Conservation (phyloP, 2,113 vertebrate genomes). For the Oceanites oceanicus region DNA sequence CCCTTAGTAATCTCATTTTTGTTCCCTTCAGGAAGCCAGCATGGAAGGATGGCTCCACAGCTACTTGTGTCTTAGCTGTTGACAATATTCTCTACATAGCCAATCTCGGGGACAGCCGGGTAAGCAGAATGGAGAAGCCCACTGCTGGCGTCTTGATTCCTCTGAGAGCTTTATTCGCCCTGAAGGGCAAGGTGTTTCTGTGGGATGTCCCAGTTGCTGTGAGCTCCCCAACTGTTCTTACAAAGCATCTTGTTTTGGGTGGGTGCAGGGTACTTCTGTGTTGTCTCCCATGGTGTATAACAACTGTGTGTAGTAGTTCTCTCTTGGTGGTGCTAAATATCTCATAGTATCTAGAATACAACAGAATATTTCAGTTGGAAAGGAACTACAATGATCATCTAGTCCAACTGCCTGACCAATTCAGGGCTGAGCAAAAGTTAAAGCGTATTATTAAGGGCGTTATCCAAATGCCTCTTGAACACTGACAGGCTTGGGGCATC, state of each 20-base stretch:
- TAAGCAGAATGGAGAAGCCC: slow-evolving; percentile 51
- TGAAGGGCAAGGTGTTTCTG: background rate
- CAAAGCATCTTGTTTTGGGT: background rate
- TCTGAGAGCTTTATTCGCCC: background rate
- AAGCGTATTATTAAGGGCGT: background rate
- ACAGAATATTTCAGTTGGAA: background rate
- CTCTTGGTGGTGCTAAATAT: background rate
- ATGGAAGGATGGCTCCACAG: slow-evolving; percentile 97
- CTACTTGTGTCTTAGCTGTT: slow-evolving; percentile 89
- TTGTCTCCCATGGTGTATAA: background rate
- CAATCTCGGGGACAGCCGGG: slow-evolving; percentile 96
- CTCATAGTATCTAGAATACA: background rate
- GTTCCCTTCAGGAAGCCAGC: slow-evolving; percentile 86
- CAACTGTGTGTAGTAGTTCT: background rate
- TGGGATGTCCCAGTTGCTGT: background rate
- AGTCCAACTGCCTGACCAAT: background rate
- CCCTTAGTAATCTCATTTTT: background rate
- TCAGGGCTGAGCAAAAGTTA: background rate
- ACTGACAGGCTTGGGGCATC: background rate
- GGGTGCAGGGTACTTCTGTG: background rate
- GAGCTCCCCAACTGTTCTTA: background rate
- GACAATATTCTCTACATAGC: slow-evolving; percentile 90
- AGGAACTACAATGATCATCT: accelerated
- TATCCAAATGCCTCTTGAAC: background rate
- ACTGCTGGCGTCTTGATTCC: background rate